A percentile compares a stretch with the other conserved stretches of the same genome.
These are phyloP conservation scores for Arctocebus calabarensis DNA, from an alignment of 2,797 vertebrate genomes.

Conservation along the genomic window DNA sequence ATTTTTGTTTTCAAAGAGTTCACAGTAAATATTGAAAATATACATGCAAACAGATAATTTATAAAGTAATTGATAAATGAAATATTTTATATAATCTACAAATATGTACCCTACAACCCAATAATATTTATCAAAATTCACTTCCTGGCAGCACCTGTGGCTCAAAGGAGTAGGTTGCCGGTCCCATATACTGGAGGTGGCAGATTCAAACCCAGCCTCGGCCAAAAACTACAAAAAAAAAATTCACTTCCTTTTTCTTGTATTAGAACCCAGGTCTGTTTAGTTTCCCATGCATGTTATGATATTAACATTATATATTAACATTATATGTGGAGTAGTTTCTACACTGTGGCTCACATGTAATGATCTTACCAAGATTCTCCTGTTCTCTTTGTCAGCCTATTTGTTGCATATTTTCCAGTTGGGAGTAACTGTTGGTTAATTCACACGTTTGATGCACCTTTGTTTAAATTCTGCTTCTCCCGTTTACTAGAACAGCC, in stretches of 20 bases:
- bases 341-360: not conserved
- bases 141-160: too few species aligned
- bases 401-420: not conserved
- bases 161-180: too few species aligned
- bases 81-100: not conserved
- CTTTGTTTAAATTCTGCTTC: not conserved
- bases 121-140: not conserved
- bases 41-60: not conserved
- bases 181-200: too few species aligned
- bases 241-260: not conserved
- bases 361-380: accelerated
- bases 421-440: not conserved
- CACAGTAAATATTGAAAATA: not conserved
- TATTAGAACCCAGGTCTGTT: not conserved
- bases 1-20: not conserved
- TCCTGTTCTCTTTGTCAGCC: not conserved
- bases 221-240: not conserved
- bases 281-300: not conserved
- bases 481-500: not conserved
- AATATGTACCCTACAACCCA: not conserved
- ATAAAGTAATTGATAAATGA: not conserved
- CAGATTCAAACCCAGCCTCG: too few species aligned
- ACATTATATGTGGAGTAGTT: not conserved
- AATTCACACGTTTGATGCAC: accelerated
- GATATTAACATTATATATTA: not conserved